phyloP scores from a whole-genome alignment of 2,888 invertebrate genomes.

The Flexamia atlantica region DNA sequence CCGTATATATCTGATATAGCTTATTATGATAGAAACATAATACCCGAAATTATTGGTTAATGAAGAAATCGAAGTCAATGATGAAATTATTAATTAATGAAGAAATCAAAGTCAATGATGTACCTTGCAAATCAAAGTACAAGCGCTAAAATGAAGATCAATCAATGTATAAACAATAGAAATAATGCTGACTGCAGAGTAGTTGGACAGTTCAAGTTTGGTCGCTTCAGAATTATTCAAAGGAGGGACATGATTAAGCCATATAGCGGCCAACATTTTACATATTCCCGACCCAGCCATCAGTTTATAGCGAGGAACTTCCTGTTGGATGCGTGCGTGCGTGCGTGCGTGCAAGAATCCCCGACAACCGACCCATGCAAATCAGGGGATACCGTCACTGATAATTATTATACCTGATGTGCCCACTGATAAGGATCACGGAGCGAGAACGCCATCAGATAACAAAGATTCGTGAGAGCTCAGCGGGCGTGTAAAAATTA shows the following conservation, averaged over 20 bases:
- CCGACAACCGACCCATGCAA: constrained; percentile 21
- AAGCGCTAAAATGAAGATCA: no score
- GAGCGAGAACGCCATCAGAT: not conserved
- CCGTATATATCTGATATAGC: no score
- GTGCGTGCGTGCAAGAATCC: constrained; percentile 49
- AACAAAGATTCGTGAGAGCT: not conserved
- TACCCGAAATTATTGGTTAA: no score
- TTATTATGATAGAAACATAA: no score
- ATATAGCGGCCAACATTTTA: constrained; percentile 62
- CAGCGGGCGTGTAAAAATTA: not conserved
- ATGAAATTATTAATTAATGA: no score
- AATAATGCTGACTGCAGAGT: no score
- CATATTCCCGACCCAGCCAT: constrained; percentile 55
- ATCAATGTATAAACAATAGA: no score
- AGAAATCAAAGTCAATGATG: no score
- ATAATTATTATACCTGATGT: constrained; percentile 39
- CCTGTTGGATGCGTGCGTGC: constrained; percentile 38
- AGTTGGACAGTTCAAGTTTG: not conserved
- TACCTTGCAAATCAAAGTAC: no score
- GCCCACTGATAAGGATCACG: not conserved
- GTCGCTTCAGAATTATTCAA: not conserved
- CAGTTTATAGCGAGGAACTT: constrained; percentile 60
- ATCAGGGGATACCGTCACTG: constrained; percentile 35
- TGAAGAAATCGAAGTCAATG: no score
- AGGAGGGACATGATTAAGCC: constrained; percentile 37